Percentiles rank a stretch among this genome's conserved stretches.
phyloP scores from a whole-genome alignment of 2,888 invertebrate genomes.

The Hyalella azteca region DNA sequence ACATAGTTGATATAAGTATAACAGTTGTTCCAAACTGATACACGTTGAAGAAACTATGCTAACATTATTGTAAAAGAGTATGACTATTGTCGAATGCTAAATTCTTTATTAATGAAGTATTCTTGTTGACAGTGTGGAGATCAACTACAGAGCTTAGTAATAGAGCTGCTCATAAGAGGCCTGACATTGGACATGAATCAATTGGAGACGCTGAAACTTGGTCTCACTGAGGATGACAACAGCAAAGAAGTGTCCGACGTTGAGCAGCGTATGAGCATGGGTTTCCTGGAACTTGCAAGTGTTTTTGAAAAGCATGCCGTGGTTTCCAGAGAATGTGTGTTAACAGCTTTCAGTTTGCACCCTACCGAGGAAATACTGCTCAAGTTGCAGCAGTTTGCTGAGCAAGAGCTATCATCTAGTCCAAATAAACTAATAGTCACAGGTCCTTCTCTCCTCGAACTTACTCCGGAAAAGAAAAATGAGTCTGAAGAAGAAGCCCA shows the following conservation, averaged over 20 bases:
- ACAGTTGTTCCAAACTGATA: too few relatives aligned
- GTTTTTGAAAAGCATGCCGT: conserved; percentile 70
- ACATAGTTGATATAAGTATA: too few relatives aligned
- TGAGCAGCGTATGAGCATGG: conserved; percentile 68
- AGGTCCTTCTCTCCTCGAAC: background rate
- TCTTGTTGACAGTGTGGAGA: conserved; percentile 61
- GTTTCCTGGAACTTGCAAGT: conserved; percentile 72
- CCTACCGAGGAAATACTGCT: conserved; percentile 71
- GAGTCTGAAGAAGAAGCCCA: background rate
- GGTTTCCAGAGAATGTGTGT: conserved; percentile 73
- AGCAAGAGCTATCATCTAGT: conserved; percentile 12
- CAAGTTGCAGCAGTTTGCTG: conserved; percentile 12
- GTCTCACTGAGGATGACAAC: conserved; percentile 64
- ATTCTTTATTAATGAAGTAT: too few relatives aligned
- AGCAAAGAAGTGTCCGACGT: conserved; percentile 60
- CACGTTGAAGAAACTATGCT: too few relatives aligned
- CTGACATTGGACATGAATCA: conserved; percentile 79
- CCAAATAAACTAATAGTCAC: conserved; percentile 28
- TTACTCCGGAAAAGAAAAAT: background rate
- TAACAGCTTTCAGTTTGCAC: conserved; percentile 78
- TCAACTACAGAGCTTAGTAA: conserved; percentile 70
- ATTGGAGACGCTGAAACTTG: conserved; percentile 71
- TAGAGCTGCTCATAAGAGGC: conserved; percentile 76
- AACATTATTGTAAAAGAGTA: too few relatives aligned
- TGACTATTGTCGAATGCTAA: too few relatives aligned